Percentiles rank a stretch among this genome's conserved stretches.
These are phyloP conservation scores for Blastobasis adustella DNA, from an alignment of 2,888 invertebrate genomes.

Conservation along the genomic window DNA sequence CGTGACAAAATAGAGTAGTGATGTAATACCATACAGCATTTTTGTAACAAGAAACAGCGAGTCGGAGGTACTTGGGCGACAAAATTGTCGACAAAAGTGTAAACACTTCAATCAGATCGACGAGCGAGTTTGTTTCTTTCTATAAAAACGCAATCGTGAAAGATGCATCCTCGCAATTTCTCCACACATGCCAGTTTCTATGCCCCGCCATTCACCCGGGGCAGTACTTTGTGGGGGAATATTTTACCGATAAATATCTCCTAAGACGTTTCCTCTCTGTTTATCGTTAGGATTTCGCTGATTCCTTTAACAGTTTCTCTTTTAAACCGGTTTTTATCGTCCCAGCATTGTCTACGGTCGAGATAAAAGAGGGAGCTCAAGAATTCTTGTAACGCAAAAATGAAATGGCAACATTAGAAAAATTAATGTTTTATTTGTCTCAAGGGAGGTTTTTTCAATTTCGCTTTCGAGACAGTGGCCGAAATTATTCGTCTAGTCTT, in stretches of 20 bases:
- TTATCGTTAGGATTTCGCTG: conserved; percentile 64
- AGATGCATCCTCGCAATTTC: background rate
- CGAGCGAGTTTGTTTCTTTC: background rate
- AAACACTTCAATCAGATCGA: background rate
- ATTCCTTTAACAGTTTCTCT: conserved; percentile 59
- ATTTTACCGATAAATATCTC: conserved; percentile 67
- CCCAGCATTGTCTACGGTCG: conserved; percentile 26
- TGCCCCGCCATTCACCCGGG: conserved; percentile 23
- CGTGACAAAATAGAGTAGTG: too few relatives aligned
- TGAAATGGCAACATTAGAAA: too few relatives aligned
- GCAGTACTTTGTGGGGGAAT: conserved; percentile 49
- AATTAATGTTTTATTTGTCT: too few relatives aligned
- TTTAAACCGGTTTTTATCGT: conserved; percentile 49
- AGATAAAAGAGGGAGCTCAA: conserved; percentile 9
- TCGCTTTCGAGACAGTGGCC: too few relatives aligned
- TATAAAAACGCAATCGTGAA: background rate
- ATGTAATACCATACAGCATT: too few relatives aligned
- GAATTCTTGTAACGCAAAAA: too few relatives aligned
- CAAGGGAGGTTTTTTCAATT: too few relatives aligned
- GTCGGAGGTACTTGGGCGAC: background rate
- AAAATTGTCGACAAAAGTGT: background rate
- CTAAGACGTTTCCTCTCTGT: conserved; percentile 58
- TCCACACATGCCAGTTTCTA: background rate
- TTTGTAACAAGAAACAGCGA: too few relatives aligned
- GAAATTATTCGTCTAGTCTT: too few relatives aligned